Percentiles rank a stretch among this genome's conserved stretches.
Evolutionary conservation across 2,113 vertebrate species (phyloP).

Genomic region (Percina caprodes): DNA sequence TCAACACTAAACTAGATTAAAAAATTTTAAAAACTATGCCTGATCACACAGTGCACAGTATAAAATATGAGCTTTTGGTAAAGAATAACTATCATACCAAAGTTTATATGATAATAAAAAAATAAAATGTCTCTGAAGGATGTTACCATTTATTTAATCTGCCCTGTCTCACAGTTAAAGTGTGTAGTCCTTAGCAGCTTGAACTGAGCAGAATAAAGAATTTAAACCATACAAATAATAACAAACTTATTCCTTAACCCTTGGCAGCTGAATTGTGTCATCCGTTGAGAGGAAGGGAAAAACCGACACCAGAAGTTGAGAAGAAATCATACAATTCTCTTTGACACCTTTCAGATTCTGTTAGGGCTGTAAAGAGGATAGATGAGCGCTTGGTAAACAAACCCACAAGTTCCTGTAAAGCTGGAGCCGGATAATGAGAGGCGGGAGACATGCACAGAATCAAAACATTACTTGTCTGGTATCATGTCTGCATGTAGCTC

Average conservation of each 20-base stretch:
- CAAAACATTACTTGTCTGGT: conserved; percentile 30
- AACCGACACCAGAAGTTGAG: conserved; percentile 55
- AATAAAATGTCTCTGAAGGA: conserved; percentile 26
- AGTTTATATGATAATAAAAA: conserved; percentile 34
- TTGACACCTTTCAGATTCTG: conserved; percentile 72
- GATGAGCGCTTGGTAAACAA: conserved; percentile 69
- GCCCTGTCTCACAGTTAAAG: conserved; percentile 31
- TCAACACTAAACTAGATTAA: background rate
- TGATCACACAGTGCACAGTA: conserved; percentile 7
- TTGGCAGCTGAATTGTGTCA: conserved; percentile 59
- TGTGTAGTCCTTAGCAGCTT: conserved; percentile 41
- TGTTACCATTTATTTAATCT: conserved; percentile 53
- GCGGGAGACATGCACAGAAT: conserved; percentile 15
- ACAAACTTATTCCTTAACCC: conserved; percentile 63
- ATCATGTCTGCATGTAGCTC: conserved; percentile 14
- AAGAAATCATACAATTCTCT: conserved; percentile 63
- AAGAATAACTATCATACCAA: conserved; percentile 51
- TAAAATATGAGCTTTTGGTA: conserved; percentile 31
- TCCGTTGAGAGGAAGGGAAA: conserved; percentile 20
- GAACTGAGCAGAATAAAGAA: conserved; percentile 66
- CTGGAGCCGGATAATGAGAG: conserved; percentile 37
- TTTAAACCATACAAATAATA: conserved; percentile 51
- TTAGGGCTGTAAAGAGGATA: conserved; percentile 38
- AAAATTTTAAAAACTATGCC: background rate
- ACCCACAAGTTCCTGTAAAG: conserved; percentile 59